Percentiles rank a stretch among this genome's conserved stretches.
These are phyloP conservation scores for Natrix natrix DNA, from an alignment of 2,797 vertebrate genomes.

Conservation along the genomic window DNA sequence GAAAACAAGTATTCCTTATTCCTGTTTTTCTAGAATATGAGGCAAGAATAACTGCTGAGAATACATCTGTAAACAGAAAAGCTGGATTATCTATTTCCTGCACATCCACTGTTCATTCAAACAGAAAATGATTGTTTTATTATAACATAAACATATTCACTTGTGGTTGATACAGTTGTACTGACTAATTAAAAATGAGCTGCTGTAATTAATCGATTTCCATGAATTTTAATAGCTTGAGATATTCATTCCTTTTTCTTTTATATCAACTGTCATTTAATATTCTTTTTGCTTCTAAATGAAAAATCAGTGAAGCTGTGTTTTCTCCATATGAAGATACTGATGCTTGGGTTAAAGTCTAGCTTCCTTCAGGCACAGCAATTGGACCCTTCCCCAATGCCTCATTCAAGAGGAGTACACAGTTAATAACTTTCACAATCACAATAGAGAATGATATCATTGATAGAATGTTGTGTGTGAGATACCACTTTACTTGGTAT, in stretches of 20 bases:
- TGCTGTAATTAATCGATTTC: neutral
- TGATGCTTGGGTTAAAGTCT: neutral
- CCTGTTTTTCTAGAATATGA: constrained; percentile 30
- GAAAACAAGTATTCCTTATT: neutral
- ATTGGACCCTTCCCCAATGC: neutral
- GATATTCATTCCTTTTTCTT: neutral
- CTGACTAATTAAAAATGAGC: constrained; percentile 39
- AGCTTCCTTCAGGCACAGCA: neutral
- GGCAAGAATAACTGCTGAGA: neutral
- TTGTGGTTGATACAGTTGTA: constrained; percentile 17
- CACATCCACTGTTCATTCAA: constrained; percentile 21
- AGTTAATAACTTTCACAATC: neutral
- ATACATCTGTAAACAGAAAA: constrained; percentile 31
- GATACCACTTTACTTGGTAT: neutral
- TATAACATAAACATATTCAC: constrained; percentile 22
- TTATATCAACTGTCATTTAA: neutral
- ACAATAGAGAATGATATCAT: neutral
- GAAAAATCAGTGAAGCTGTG: neutral
- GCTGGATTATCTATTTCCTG: constrained; percentile 20
- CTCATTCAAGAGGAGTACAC: neutral
- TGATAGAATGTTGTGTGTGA: neutral
- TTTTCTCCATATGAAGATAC: neutral
- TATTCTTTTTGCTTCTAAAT: neutral
- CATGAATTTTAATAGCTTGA: neutral
- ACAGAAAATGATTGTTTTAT: constrained; percentile 26